Percentiles rank a stretch among this genome's conserved stretches.
These are phyloP conservation scores for Aporophyla nigra DNA, from an alignment of 2,888 invertebrate genomes.

Conservation along the genomic window DNA sequence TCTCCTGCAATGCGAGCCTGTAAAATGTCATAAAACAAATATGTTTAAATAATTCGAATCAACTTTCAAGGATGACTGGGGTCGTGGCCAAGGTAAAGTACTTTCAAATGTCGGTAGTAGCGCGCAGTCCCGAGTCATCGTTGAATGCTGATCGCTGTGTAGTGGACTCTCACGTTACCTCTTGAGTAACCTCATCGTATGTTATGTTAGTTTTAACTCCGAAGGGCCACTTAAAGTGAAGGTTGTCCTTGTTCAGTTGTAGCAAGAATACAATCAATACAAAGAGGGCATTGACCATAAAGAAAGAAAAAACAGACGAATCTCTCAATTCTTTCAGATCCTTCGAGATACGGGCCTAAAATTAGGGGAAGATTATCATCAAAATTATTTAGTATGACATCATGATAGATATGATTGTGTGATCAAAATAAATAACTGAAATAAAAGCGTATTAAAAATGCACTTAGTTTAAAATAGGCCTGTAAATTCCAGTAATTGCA, in stretches of 20 bases:
- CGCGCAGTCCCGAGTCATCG: constrained; percentile 83
- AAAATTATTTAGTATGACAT: constrained; percentile 63
- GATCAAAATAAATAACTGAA: constrained; percentile 70
- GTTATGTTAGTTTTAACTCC: constrained; percentile 98
- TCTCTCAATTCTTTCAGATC: constrained; percentile 98
- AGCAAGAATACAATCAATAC: constrained; percentile 99
- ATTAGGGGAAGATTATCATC: constrained; percentile 84
- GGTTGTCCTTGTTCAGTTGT: constrained; percentile 99
- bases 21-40: constrained; percentile 89
- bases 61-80: constrained; percentile 91
- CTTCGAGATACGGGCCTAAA: constrained; percentile 97
- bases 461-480: constrained; percentile 16
- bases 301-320: constrained; percentile 98
- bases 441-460: constrained; percentile 69
- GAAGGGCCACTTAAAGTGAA: constrained; percentile 99
- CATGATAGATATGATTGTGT: constrained; percentile 49
- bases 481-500: not conserved
- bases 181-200: constrained; percentile 96
- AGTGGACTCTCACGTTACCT: constrained; percentile 94
- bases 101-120: constrained; percentile 34
- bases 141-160: constrained; percentile 86
- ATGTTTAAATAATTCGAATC: constrained; percentile 82
- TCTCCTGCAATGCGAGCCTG: constrained; percentile 97
- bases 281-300: constrained; percentile 99
- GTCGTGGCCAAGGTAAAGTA: constrained; percentile 71